Evolutionary conservation across 2,888 invertebrate genomes (phyloP), one percentile per base, ranked within the genome.

Genomic region (Lepeophtheirus nordmannii): DNA sequence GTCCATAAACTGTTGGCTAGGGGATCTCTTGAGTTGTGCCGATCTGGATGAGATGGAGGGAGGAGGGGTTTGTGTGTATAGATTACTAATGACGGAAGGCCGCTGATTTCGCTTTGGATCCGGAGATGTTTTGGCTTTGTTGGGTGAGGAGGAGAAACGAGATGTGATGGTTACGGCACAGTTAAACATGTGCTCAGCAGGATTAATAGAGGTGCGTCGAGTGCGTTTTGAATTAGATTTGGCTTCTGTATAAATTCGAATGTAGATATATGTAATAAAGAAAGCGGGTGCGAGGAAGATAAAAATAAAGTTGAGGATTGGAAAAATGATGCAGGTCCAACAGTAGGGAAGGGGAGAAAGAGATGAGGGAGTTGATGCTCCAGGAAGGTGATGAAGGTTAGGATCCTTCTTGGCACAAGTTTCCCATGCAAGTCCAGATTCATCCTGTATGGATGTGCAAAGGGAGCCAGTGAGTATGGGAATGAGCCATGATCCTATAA

Each of bases 231-330:
- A 85, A 68, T 86, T 87, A 68, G 82, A 82, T 70, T 83, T 82
- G 10, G 87, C 87, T 10, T 87, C 87, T 14, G 82, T 80, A 74
- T 86, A 87, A 69, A 86, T 86, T 69, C 83, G 80, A 30, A 82
- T 79, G 74, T 87, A 87, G 74, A 86, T 85, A 74, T 85, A 81
- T 74, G 84, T 82, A 62, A 87, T 83, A 22, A 73, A 72, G 12
- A 72, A 67, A 39, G 76, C 70, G 1, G 77, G 77, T 60, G 74
- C 68, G 20, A 74, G 69, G 69, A 76, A 77, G 46, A 67, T 67
- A 41, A 69, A 59, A 58, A 65, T 39, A 40, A 67, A 46, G 63
- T 66, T 59, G 67, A 46, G 56, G 22, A 67, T 30, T 38, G 59
- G 64, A 62, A 65, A 68, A 10, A 30, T n/a, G n/a, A 20, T 67